Conservation (phyloP, 2,888 invertebrate genomes). For the Tiliacea aurago region DNA sequence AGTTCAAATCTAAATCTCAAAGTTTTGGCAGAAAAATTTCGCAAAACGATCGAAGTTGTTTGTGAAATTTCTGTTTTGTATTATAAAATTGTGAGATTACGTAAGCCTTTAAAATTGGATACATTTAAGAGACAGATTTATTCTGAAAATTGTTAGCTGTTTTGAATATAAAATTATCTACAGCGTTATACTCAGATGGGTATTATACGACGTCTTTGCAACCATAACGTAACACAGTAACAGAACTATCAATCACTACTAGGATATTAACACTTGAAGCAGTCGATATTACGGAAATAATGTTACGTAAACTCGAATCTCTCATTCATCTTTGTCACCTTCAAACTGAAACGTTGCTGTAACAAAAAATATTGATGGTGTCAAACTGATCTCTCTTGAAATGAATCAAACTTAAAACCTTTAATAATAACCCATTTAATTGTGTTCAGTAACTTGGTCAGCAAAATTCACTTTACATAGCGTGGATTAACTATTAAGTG, state of each 20-base stretch:
- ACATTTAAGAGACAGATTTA: conserved; percentile 26
- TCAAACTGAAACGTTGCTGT: conserved; percentile 4
- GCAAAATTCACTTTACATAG: not conserved
- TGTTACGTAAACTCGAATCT: conserved; percentile 23
- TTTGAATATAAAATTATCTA: conserved; percentile 1
- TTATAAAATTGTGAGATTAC: conserved; percentile 45
- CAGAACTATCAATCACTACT: conserved; percentile 52
- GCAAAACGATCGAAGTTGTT: conserved; percentile 50
- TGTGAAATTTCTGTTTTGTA: conserved; percentile 31
- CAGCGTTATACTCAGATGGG: not conserved
- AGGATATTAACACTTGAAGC: conserved; percentile 45
- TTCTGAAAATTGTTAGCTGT: not conserved
- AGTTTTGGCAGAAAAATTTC: conserved; percentile 45
- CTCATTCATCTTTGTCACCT: conserved; percentile 44
- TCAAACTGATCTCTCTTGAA: conserved; percentile 8
- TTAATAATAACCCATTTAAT: not conserved
- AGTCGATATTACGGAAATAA: conserved; percentile 41
- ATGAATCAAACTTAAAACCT: not conserved
- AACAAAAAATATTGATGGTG: conserved; percentile 4
- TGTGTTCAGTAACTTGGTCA: not conserved
- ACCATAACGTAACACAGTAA: conserved; percentile 4
- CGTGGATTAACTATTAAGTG: not conserved
- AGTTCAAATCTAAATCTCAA: conserved; percentile 59
- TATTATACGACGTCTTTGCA: not conserved
- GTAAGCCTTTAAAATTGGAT: conserved; percentile 42